These are phyloP conservation scores for Strigops habroptila DNA, from an alignment of 2,113 vertebrate species.

Conservation along the genomic window DNA sequence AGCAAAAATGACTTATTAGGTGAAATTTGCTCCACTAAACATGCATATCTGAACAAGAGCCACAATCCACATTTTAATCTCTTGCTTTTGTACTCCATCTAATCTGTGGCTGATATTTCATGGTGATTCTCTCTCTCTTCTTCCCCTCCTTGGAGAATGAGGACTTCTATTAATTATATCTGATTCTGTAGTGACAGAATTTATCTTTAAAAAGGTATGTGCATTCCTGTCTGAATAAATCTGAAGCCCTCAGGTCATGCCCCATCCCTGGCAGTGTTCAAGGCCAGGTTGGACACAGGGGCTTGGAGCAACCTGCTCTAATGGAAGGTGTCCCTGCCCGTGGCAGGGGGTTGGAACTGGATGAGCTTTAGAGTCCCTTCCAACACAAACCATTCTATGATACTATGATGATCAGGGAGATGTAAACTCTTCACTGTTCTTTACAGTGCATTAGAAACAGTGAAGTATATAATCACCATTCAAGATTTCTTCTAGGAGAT, in stretches of 20 bases:
- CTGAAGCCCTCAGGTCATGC: background rate
- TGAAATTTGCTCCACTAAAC: background rate
- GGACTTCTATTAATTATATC: background rate
- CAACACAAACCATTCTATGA: background rate
- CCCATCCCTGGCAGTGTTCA: background rate
- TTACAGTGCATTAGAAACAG: background rate
- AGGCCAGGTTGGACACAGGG: background rate
- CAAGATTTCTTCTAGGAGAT: background rate
- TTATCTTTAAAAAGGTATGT: background rate
- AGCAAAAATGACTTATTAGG: constrained; percentile 20
- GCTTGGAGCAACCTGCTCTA: background rate
- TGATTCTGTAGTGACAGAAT: background rate
- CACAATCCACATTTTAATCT: background rate
- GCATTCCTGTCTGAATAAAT: background rate
- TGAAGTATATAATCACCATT: background rate
- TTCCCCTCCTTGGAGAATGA: background rate
- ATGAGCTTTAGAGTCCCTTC: background rate
- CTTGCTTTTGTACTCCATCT: background rate
- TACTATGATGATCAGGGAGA: background rate
- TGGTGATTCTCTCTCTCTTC: background rate
- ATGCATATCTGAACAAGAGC: background rate
- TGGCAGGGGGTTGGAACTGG: background rate
- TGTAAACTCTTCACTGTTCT: background rate
- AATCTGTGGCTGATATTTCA: background rate
- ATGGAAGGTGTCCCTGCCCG: background rate